phyloP scores from a whole-genome alignment of 2,113 vertebrate species.

The Nycticorax nycticorax region DNA sequence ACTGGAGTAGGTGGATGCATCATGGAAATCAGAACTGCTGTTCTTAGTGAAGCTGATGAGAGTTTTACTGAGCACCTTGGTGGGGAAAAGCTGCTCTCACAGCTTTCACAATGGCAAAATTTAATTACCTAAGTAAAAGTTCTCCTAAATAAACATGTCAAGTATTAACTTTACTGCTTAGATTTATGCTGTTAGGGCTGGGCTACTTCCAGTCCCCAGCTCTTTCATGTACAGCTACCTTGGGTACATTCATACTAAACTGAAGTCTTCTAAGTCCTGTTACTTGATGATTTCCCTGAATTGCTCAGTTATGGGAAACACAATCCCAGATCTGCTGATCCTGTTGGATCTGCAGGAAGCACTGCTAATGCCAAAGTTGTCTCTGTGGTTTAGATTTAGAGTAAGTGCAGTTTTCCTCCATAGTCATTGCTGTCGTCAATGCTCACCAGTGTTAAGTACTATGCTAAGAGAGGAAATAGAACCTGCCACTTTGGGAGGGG shows the following conservation, averaged over 20 bases:
- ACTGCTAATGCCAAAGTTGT: neutral
- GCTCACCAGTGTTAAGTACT: neutral
- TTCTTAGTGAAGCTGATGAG: neutral
- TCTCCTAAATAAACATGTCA: neutral
- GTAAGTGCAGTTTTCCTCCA: neutral
- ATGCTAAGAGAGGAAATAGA: neutral
- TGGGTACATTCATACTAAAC: neutral
- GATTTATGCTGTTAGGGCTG: neutral
- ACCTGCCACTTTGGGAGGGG: neutral
- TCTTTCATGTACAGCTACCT: neutral
- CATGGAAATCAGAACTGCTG: neutral
- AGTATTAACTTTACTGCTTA: neutral
- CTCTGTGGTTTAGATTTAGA: neutral
- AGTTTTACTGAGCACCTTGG: neutral
- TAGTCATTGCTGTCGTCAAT: neutral
- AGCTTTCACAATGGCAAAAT: neutral
- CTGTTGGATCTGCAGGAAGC: neutral
- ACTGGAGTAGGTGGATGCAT: neutral
- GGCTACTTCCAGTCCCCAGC: neutral
- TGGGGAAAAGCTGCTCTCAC: neutral
- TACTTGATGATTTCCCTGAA: neutral
- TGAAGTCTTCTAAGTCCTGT: neutral
- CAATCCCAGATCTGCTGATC: neutral
- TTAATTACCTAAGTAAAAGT: neutral
- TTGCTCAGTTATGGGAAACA: neutral